Evolutionary conservation across 2,113 vertebrate genomes (phyloP).

Genomic region (Ptychochromis oligacanthus): DNA sequence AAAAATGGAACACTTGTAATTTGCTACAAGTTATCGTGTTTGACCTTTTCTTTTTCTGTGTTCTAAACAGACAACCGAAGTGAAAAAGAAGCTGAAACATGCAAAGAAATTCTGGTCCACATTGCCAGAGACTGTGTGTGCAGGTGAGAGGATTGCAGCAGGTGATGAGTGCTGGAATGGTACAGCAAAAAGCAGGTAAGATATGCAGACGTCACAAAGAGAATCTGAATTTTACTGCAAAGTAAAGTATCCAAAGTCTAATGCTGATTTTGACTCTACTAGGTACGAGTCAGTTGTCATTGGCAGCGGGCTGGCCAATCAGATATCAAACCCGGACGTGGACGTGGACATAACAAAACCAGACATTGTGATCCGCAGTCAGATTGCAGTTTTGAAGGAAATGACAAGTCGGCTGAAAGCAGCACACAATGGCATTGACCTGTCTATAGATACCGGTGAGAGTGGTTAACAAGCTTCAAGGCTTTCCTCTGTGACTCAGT

Average conservation of each 20-base stretch:
- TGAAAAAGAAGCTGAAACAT: constrained; percentile 94
- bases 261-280: not conserved
- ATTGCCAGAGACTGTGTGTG: constrained; percentile 90
- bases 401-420: constrained; percentile 95
- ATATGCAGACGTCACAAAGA: not conserved
- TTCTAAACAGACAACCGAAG: constrained; percentile 86
- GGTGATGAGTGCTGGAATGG: constrained; percentile 90
- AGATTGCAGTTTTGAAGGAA: constrained; percentile 89
- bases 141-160: constrained; percentile 85
- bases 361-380: constrained; percentile 89
- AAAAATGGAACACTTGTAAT: not conserved
- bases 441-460: constrained; percentile 88
- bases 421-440: constrained; percentile 90
- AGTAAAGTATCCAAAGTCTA: not conserved
- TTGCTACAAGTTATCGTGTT: not conserved
- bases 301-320: constrained; percentile 92
- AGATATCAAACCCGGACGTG: constrained; percentile 94
- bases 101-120: constrained; percentile 99
- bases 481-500: rapidly evolving
- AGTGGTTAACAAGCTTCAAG: not conserved
- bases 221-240: not conserved
- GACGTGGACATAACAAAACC: constrained; percentile 93
- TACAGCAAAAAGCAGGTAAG: constrained; percentile 93
- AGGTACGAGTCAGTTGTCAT: constrained; percentile 94
- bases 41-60: not conserved